Evolutionary conservation across 2,888 invertebrate species (phyloP), one percentile per base, ranked within the genome.

Genomic region (Hipparchia sbordonii): DNA sequence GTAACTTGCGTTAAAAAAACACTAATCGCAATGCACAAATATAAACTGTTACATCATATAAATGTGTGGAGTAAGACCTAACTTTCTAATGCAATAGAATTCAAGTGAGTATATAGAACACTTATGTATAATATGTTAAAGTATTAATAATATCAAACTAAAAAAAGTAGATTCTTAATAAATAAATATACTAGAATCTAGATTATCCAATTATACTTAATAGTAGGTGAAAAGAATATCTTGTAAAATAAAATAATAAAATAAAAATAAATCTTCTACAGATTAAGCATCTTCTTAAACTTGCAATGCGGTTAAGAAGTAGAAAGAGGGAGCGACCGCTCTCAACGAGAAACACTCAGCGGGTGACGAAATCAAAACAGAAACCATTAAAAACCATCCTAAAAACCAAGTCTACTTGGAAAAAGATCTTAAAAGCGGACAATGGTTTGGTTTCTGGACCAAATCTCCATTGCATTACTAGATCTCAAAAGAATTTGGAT

Each of bases 271-370:
- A 63, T 54, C 23, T 73, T 54, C 84, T 85, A 2, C 85, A 92
- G 92, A 90, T 88, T 85, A 81, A 86, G 85, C 82, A 77, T 72
- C 78, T 72, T 79, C 82, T 85, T 65, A 79, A 82, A 83, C 81
- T 87, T 93, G 93, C 91, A 78, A 96, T 96, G 96, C 96, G 96
- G 95, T 90, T 96, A 86, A 95, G 96, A 88, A 96, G 96, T 87
- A 95, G 95, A 82, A 95, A 95, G 84, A 94, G 95, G 84, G 95
- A 94, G 89, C 94, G 95, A 79, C 93, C 94, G 85, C 91, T 94
- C 89, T 89, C 91, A 82, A 87, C 85, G 81, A 88, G 85, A 79
- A 85, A 78, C 77, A 80, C 85, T 68, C 81, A 83, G 48, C 88
- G 84, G 80, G 84, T 89, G 6, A 83, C 87, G 0, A 91, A 87